Base-by-base conservation (phyloP, 2,888 invertebrate species). In the Drosophila nigricruria region DNA sequence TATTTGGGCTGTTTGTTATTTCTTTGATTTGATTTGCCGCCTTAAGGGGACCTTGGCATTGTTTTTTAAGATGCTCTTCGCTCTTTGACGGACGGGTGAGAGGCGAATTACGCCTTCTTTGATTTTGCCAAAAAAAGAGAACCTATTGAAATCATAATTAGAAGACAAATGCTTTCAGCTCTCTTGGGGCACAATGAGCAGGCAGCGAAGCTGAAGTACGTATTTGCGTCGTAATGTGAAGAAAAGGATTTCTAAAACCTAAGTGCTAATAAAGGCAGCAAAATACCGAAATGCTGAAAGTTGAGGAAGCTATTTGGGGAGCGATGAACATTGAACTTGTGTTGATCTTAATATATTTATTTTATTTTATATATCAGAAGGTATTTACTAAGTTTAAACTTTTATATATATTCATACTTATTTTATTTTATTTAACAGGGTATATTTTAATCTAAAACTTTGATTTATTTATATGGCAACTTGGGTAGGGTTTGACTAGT, bases 81-180 rank as follows among this genome's bases (percentile, higher is more conserved):
- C 34, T 47, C 66, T 63, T 72, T 71, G 77, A 67, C 54, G 63
- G 49, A 74, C 63, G 85, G 91, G 90, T 90, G 91, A 88, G 88
- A 90, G 82, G 74, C 77, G 81, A 91, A 90, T 88, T 91, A 91
- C 91, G 91, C 91, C 91, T 90, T 78, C 72, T 82, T 91, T 91
- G 91, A 91, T 91, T 91, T 82, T 72, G 71, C 53, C 36, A 43
- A 77, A 49, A 30, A 47, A 47, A 49, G 1, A 8, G 8, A 20
- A 68, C 60, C 84, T 18, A 75, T 81, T 65, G 59, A 79, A 79
- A 82, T 81, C 71, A 77, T 87, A 90, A 90, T 88, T 89, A 84
- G 89, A 87, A 87, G 78, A 87, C 80, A 84, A 84, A 81, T 74
- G 74, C 64, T 85, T 84, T 38, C 32, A 52, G 65, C 60, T 70